These are phyloP conservation scores for Xestia rhomboidea DNA, from an alignment of 2,888 invertebrate species.

Conservation along the genomic window DNA sequence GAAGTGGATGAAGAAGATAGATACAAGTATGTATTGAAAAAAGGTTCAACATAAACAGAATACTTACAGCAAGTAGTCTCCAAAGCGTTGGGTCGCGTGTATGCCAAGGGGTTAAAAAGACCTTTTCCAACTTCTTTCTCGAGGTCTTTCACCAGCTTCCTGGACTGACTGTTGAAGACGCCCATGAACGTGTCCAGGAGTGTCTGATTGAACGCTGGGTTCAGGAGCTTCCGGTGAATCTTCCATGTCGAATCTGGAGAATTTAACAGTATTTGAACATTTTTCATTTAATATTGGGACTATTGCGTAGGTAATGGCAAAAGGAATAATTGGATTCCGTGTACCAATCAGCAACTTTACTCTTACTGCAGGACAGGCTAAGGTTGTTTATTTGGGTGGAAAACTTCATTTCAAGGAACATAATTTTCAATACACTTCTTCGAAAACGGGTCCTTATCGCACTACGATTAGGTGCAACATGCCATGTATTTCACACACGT, in stretches of 20 bases:
- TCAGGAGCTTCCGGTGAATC: neutral
- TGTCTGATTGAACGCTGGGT: neutral
- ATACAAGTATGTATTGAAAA: neutral
- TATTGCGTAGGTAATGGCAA: no score
- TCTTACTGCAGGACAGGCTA: no score
- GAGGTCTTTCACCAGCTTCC: neutral
- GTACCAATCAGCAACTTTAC: neutral
- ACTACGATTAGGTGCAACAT: no score
- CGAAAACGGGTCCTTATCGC: no score
- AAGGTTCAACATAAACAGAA: neutral
- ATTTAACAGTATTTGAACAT: neutral
- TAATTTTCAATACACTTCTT: no score
- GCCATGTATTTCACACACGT: no score
- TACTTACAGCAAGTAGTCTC: neutral
- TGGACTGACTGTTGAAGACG: neutral
- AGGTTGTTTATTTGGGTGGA: no score
- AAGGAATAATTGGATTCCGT: neutral
- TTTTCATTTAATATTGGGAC: no score
- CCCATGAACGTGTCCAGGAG: neutral
- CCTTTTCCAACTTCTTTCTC: neutral
- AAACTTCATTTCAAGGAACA: no score
- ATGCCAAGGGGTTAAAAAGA: neutral
- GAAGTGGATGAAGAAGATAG: neutral
- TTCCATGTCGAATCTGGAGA: neutral
- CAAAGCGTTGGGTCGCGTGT: neutral